Base-by-base conservation (phyloP, 2,888 invertebrate species). In the Xestia c-nigrum region DNA sequence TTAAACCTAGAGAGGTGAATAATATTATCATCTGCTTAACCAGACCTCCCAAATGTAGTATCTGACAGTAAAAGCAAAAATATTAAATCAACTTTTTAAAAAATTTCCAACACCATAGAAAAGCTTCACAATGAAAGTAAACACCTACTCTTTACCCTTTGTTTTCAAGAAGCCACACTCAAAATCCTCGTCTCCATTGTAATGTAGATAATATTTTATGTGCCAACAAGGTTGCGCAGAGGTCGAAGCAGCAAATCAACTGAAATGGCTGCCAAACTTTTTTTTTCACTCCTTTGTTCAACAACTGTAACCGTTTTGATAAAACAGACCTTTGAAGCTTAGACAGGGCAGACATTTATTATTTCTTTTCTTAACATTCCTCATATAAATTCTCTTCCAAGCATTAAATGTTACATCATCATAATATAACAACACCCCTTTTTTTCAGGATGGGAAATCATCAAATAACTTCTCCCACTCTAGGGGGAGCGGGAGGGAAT, bases 271-370 rank as follows among this genome's bases (percentile, higher is more conserved):
- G 81, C 84, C 84, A 80, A 85, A 89, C 88, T 89, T 91, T 90
- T 76, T 63, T 89, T 92, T 91, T 89, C 89, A 89, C 87, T 90
- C 89, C 88, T 91, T 91, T 91, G 91, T 92, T 93, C 90, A 90
- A 92, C 91, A 90, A 92, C 91, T 91, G 91, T 91, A 90, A 89
- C 92, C 82, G 84, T 88, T 89, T 89, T 88, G 84, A 76, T 84
- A 84, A 75, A 72, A 66, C 76, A 84, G 89, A 89, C 76, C n/a
- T 73, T 31, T 38, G 47, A 71, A 5, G 0, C 31, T 72, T 80
- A 90, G 89, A 89, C 21, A 31, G 24, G 85, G 67, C 85, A 68
- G 24, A 21, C 9, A 6, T 40, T 40, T 31, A 7, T 55, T 38
- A 52, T 61, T 64, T 63, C 0, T 67, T 31, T 24, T 52, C 16